A percentile compares a stretch with the other conserved stretches of the same genome.
phyloP scores from a whole-genome alignment of 2,888 invertebrate species.

The Dryocosmus kuriphilus region DNA sequence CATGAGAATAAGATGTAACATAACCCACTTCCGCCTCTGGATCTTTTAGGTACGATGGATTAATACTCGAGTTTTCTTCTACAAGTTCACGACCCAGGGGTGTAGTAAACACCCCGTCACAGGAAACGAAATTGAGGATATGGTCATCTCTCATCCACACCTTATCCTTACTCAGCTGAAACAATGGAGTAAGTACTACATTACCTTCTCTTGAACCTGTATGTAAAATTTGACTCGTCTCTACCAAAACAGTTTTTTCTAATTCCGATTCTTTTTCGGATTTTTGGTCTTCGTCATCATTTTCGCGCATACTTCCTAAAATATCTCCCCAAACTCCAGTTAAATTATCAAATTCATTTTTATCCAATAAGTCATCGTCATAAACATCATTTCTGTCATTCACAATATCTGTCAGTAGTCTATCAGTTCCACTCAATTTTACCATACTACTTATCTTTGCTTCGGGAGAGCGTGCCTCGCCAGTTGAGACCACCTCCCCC shows the following conservation, averaged over 20 bases:
- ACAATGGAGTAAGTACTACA: background rate
- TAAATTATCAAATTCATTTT: background rate
- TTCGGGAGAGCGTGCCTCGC: background rate
- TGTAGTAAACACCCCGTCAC: background rate
- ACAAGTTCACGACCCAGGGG: background rate
- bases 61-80: background rate
- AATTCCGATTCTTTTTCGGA: background rate
- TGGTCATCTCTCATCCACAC: constrained; percentile 4
- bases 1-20: background rate
- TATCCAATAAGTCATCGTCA: background rate
- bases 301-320: background rate
- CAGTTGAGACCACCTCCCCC: background rate
- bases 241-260: background rate
- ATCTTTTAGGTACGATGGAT: background rate
- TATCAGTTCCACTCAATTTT: background rate
- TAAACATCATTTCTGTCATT: background rate
- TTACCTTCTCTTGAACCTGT: background rate
- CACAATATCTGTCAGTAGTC: background rate
- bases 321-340: background rate
- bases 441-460: too few species aligned
- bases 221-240: background rate
- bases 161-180: background rate
- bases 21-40: background rate
- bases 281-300: background rate
- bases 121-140: background rate